Base-by-base conservation (phyloP, 2,888 invertebrate species). In the Morpho deidamia region DNA sequence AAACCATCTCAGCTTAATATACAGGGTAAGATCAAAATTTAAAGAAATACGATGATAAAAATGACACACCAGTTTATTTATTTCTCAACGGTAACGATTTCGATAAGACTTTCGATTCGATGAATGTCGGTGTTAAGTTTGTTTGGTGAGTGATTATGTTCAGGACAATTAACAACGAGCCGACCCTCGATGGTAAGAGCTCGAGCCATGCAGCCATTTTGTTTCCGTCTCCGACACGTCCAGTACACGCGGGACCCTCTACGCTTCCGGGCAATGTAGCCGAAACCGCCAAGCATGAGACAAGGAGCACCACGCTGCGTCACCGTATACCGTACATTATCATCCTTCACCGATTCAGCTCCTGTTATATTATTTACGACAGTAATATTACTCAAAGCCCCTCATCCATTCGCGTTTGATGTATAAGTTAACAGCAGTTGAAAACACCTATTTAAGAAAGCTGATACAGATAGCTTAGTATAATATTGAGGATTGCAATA, bases 221-320 rank as follows among this genome's bases (percentile, higher is more conserved):
- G 74, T 38, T 69, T 70, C 45, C 87, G 83, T 44, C 71, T 69
- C 34, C 83, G 75, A 62, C 89, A 89, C 55, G 81, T 74, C 89
- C 89, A 89, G 69, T 90, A 90, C 4, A 88, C 85, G 51, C 85
- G 78, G 11, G 74, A 58, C 43, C 82, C 84, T 52, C 90, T 81
- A 11, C 81, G 76, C 69, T 87, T 89, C 55, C 88, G 86, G 43
- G 81, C 86, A 63, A 83, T 76, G 68, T 70, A 90, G 40, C 76
- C 76, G 62, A 74, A 77, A 14, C 84, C 90, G 51, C 74, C 80
- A 56, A 90, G 60, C 60, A 88, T 59, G 47, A 90, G 74, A 55
- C 84, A 76, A 23, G 87, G 83, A 34, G 87, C 88, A 9, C 90
- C 90, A 11, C 88, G 81, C 50, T 80, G 76, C 35, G 90, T 90